Evolutionary conservation across 2,797 vertebrate species (phyloP), one percentile per base, ranked within the genome.

Genomic region (Microctenopoma steveboyesi): DNA sequence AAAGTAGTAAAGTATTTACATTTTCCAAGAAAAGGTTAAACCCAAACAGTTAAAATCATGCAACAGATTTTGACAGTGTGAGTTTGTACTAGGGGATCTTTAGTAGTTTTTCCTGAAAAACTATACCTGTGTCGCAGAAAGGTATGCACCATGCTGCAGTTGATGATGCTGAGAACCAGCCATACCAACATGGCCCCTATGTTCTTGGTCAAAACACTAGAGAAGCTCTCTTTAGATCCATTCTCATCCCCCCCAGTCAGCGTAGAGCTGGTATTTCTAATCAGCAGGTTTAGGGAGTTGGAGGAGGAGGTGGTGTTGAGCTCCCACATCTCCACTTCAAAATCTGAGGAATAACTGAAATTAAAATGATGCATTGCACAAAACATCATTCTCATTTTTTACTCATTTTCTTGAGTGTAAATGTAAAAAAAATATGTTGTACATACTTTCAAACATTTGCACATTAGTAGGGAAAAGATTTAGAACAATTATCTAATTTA

Each of bases 141-240:
- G 27, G 94, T 95, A 74, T 87, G 85, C 64, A 94, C 89, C 93
- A 95, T 94, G 82, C 90, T 94, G 84, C 90, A 48, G 60, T 94
- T 94, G 67, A 93, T 86, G 48, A 88, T 22, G 16, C 92, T 94
- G 37, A 95, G 91, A 15, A 56, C 25, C 37, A 95, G 77, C 94
- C 94, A 94, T n/a, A 95, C 94, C 69, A 94, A 25, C 91, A 94
- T 86, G 63, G 94, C 92, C 63, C 93, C 74, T 0, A 86, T 85
- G 89, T 95, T 95, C 76, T 95, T 95, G 60, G 88, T 78, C 59
- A 95, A 82, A 14, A 88, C 90, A 1, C 57, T 86, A 0, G 75
- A 77, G 78, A 94, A 94, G 79, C 86, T 93, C 58, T 95, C 94
- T 61, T 87, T 92, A 0, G 60, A 25, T 0, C 7, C 1, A 1